Conservation (phyloP, 2,113 vertebrate species). For the Pardalotus punctatus region DNA sequence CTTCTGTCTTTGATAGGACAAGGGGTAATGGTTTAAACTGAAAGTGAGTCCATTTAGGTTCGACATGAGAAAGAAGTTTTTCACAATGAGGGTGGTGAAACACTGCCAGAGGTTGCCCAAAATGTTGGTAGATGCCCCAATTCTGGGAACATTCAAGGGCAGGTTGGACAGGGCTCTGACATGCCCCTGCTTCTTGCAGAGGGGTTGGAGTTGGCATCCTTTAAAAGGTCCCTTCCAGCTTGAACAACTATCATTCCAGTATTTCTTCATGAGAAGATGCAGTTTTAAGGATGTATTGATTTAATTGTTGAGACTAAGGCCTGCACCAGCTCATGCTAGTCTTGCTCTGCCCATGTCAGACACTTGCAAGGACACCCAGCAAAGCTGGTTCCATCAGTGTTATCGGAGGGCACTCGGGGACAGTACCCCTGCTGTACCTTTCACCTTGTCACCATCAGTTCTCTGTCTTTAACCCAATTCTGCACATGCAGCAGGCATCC, state of each 20-base stretch:
- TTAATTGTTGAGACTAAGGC: neutral
- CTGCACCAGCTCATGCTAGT: neutral
- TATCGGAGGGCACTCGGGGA: neutral
- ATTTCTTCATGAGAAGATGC: neutral
- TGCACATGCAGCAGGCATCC: neutral
- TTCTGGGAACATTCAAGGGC: neutral
- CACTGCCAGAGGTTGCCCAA: neutral
- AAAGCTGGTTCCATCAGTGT: neutral
- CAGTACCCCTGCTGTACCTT: neutral
- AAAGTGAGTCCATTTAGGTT: neutral
- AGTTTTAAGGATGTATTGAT: neutral
- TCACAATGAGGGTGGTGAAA: neutral
- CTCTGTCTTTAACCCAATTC: neutral
- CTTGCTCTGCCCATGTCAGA: neutral
- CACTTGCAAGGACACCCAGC: neutral
- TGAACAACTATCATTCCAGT: neutral
- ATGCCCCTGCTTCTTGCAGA: neutral
- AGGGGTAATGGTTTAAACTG: neutral
- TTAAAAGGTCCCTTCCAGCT: neutral
- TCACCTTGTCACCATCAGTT: neutral
- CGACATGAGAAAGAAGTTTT: neutral
- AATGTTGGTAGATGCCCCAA: neutral
- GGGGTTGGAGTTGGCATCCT: neutral
- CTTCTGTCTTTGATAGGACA: neutral
- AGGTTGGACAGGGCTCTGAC: neutral